Base-by-base conservation (phyloP, 2,113 vertebrate species). In the Eolophus roseicapilla region DNA sequence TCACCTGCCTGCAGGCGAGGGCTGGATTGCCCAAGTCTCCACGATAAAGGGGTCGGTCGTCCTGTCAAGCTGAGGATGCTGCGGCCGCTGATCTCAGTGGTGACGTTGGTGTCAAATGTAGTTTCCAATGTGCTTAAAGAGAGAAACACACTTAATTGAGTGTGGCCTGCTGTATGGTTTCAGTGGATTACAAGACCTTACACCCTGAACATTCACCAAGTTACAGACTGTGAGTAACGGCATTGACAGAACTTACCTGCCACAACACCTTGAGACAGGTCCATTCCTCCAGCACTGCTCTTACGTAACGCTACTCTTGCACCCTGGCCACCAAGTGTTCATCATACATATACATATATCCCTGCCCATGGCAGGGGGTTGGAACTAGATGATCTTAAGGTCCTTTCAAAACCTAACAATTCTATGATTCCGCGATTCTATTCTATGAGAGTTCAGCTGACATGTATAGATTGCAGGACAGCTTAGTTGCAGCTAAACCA, bases 1-100 rank as follows among this genome's bases (percentile, higher is more conserved):
- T 99, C 99, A 3, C 99, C 99, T 1, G 99, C 99, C 97, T 99
- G 99, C 81, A 99, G 98, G 47, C 99, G 99, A 7, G 99, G 99
- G 96, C 99, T 99, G 83, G 98, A 98, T 96, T 99, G 99, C 41
- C 99, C 99, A 44, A 99, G 97, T 59, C 99, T 97, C 99, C 99
- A 99, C 0, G 99, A 98, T 11, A 99, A 97, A 7, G 99, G 98
- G 0, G 99, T 98, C 0, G 99, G 98, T 27, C 99, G 98, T 24
- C 98, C 97, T 0, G 98, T 97, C 96, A 99, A 67, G 97, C 99
- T 99, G 91, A 99, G 99, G 96, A 99, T 98, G 85, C 99, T 98
- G 62, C 99, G 98, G 17, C 99, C 95, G 7, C 97, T 99, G 80
- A 99, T 98, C 97, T 99, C 99, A 0, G 99, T 99, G 60, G 99